Evolutionary conservation across 2,888 invertebrate species (phyloP), one percentile per base, ranked within the genome.

Genomic region (Scaptomyza flava): DNA sequence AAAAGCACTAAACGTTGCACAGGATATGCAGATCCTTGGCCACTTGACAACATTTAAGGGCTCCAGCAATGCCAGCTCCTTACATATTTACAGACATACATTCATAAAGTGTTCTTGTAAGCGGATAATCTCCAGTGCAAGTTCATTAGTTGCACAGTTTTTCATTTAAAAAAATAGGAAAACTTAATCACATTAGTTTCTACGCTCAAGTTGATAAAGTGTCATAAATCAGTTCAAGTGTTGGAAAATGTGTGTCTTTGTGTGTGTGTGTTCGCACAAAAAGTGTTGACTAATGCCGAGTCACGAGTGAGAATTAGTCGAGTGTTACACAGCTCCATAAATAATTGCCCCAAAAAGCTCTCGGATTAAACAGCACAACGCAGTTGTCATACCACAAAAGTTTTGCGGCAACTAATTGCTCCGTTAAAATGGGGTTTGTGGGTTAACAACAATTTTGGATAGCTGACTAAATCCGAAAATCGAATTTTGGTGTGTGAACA

Each of bases 221-320:
- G 79, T 68, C 72, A 83, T 76, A 83, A 83, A 86, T 81, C 76
- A 80, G 70, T 77, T 68, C 60, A 72, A 72, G 64, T 67, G 56
- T 68, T 76, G 77, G 53, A 68, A 72, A 75, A 52, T 67, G 62
- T 42, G 48, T 38, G n/a, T n/a, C n/a, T n/a, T n/a, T n/a, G 36
- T 38, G 38, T 2, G 14, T 14, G 38, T 14, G 14, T 6, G n/a
- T 38, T 36, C 34, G 36, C 61, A 43, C 57, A 74, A 45, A 52
- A 38, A 75, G 74, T 74, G 74, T 74, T 74, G 71, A 75, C 74
- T 74, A 74, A 74, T 76, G 74, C 74, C 62, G 30, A 71, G 74
- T 76, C 71, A 70, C 58, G 47, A 50, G 63, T 48, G 63, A 11
- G 76, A 58, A 75, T 73, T 66, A 67, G 71, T 67, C 62, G 43